Evolutionary conservation across 2,797 vertebrate genomes (phyloP).

Genomic region (Leucoraja ocellata): DNA sequence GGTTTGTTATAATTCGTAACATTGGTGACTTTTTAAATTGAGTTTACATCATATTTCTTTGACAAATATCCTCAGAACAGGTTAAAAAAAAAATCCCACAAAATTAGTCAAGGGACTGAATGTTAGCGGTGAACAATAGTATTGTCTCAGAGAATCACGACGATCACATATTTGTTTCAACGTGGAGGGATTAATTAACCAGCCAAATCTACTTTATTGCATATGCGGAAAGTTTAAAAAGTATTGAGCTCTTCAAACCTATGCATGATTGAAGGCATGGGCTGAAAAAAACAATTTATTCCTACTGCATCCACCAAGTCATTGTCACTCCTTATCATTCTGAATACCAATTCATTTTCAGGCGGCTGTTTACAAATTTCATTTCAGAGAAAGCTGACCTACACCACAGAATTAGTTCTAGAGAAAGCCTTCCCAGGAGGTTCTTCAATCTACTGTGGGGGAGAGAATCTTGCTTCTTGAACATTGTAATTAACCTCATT

Average conservation of each 20-base stretch:
- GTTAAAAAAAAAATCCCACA: not conserved
- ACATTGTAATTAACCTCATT: not conserved
- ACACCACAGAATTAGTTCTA: not conserved
- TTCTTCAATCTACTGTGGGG: not conserved
- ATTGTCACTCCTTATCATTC: not conserved
- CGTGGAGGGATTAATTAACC: not conserved
- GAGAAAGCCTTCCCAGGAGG: not conserved
- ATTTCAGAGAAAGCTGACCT: not conserved
- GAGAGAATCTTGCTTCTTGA: not conserved
- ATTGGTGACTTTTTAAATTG: constrained; percentile 26
- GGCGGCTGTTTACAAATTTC: not conserved
- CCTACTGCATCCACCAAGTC: not conserved
- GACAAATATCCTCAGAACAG: not conserved
- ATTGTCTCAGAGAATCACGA: not conserved
- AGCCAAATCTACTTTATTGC: not conserved
- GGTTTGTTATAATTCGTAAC: not conserved
- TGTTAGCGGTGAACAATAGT: not conserved
- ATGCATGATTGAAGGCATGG: not conserved
- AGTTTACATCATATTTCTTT: not conserved
- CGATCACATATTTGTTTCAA: not conserved
- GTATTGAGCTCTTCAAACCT: constrained; percentile 15
- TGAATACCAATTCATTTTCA: not conserved
- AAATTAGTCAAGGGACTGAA: constrained; percentile 14
- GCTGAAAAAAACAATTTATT: not conserved
- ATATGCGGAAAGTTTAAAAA: not conserved